A percentile compares a stretch with the other conserved stretches of the same genome.
Conservation (phyloP, 2,797 vertebrate species). For the Podargus strigoides region DNA sequence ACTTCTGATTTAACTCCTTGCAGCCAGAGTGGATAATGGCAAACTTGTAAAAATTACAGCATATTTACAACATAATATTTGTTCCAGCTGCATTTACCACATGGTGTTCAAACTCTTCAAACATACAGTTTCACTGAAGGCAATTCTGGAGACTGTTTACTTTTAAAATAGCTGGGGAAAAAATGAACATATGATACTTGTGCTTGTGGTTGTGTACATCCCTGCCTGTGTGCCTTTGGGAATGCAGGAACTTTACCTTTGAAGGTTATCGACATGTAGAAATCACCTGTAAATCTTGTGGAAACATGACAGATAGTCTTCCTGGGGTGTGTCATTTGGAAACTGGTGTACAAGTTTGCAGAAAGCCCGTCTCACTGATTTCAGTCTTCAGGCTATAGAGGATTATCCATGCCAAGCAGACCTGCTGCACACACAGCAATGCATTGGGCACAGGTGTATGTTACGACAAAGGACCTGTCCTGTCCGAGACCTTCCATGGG, state of each 20-base stretch:
- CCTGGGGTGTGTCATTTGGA: not conserved
- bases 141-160: not conserved
- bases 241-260: not conserved
- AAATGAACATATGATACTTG: not conserved
- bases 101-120: not conserved
- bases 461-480: not conserved
- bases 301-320: not conserved
- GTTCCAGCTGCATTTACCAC: not conserved
- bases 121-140: not conserved
- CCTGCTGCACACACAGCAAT: rapidly evolving
- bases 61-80: not conserved
- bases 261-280: not conserved
- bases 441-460: rapidly evolving
- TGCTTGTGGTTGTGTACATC: not conserved
- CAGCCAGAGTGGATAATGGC: not conserved
- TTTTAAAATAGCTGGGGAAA: not conserved
- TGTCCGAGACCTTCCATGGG: not conserved
- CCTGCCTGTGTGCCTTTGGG: not conserved
- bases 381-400: not conserved
- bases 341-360: not conserved
- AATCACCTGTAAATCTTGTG: not conserved
- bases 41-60: not conserved
- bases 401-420: not conserved
- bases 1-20: not conserved
- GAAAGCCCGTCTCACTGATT: not conserved